A percentile compares a stretch with the other conserved stretches of the same genome.
phyloP scores from a whole-genome alignment of 2,797 vertebrate species.

The Euthynnus affinis region DNA sequence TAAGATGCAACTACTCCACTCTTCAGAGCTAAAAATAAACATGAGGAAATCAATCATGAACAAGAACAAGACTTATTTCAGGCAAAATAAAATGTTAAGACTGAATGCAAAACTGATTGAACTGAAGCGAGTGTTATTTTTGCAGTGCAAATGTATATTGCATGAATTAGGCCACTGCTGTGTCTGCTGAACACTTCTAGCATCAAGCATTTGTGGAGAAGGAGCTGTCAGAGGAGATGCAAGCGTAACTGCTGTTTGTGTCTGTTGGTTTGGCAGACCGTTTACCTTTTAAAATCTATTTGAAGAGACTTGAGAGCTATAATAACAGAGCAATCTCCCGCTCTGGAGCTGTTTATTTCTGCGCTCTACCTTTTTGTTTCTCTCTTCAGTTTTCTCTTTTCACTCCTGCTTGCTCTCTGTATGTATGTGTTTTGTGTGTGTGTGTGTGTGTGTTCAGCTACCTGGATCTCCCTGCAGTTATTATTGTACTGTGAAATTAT shows the following conservation, averaged over 20 bases:
- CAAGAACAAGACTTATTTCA: neutral
- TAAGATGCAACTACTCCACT: neutral
- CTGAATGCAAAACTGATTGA: neutral
- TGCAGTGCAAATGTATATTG: neutral
- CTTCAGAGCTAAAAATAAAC: neutral
- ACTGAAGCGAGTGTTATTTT: neutral
- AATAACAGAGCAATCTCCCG: constrained; percentile 61
- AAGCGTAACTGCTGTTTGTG: constrained; percentile 43
- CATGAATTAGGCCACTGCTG: constrained; percentile 19
- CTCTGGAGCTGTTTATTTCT: constrained; percentile 51
- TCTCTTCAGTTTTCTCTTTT: constrained; percentile 20
- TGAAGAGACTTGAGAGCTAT: constrained; percentile 57
- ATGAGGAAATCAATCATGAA: neutral
- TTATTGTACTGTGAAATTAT: constrained; percentile 58
- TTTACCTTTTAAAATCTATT: constrained; percentile 70
- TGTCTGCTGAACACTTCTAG: constrained; percentile 7
- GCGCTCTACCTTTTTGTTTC: constrained; percentile 46
- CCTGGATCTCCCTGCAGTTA: constrained; percentile 47
- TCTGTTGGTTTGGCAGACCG: constrained; percentile 37
- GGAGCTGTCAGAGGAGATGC: constrained; percentile 42
- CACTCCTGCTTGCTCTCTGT: neutral
- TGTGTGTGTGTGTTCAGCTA: constrained; percentile 23
- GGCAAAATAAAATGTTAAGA: neutral
- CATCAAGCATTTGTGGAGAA: constrained; percentile 22
- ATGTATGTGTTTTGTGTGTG: constrained; percentile 12